Evolutionary conservation across 2,888 invertebrate genomes (phyloP).

Genomic region (Chirona hameri): DNA sequence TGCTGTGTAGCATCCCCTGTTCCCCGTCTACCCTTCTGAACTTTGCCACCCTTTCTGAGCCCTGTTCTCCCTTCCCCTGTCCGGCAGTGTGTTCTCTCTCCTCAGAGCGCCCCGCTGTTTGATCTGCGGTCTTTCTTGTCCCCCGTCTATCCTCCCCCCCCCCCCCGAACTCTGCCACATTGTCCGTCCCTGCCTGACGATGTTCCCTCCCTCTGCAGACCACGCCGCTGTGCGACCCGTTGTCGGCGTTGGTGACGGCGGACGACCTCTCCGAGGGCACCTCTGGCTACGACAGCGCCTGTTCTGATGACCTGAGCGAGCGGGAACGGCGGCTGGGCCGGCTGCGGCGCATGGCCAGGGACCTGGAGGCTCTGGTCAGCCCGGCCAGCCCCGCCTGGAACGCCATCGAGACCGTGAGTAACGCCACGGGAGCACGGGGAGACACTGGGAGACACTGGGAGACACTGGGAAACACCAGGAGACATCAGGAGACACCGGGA

Average conservation of each 20-base stretch:
- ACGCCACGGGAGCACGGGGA: background rate
- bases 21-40: too few species aligned
- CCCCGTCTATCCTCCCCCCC: too few species aligned
- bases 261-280: constrained; percentile 34
- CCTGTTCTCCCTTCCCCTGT: too few species aligned
- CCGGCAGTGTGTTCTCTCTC: too few species aligned
- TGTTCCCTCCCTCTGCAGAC: background rate
- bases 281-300: constrained; percentile 40
- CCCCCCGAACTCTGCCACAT: background rate
- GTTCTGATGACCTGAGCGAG: constrained; percentile 40
- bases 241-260: background rate
- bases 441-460: too few species aligned
- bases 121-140: too few species aligned
- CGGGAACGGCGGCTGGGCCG: constrained; percentile 39
- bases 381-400: constrained; percentile 39
- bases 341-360: constrained; percentile 37
- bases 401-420: constrained; percentile 38
- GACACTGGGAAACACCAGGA: too few species aligned
- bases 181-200: background rate
- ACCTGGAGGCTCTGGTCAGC: constrained; percentile 38
- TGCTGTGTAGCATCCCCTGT: too few species aligned
- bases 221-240: background rate
- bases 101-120: too few species aligned
- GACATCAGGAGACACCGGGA: too few species aligned
- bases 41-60: too few species aligned